Percentiles rank a stretch among this genome's conserved stretches.
Evolutionary conservation across 2,797 vertebrate genomes (phyloP).

Genomic region (Australoheros facetus): DNA sequence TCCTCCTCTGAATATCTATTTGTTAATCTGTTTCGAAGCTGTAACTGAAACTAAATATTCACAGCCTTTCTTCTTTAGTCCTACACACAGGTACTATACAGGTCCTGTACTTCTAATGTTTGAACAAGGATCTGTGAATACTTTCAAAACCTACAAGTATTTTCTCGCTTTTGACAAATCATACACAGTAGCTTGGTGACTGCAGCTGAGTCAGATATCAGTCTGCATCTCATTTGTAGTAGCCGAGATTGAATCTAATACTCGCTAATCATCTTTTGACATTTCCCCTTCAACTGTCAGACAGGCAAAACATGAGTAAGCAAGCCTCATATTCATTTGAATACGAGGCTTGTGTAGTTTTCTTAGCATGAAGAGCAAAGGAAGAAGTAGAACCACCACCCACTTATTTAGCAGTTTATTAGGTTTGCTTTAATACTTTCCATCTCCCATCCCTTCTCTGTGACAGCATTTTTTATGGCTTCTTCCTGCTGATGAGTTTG

Average conservation of each 20-base stretch:
- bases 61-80: neutral
- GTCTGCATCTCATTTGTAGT: neutral
- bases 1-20: neutral
- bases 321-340: neutral
- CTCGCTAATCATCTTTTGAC: conserved; percentile 4
- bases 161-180: neutral
- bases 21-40: conserved; percentile 8
- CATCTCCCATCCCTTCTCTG: neutral
- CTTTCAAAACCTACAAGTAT: neutral
- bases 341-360: neutral
- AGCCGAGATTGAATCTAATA: neutral
- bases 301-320: neutral
- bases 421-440: neutral
- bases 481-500: conserved; percentile 34
- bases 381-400: neutral
- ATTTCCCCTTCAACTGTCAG: neutral
- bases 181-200: neutral
- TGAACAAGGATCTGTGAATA: neutral
- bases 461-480: conserved; percentile 14
- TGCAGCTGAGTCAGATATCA: neutral
- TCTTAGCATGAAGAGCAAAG: neutral
- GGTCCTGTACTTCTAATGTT: neutral
- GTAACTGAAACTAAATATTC: neutral
- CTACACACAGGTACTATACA: neutral
- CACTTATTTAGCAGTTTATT: neutral